A percentile compares a stretch with the other conserved stretches of the same genome.
phyloP scores from a whole-genome alignment of 2,797 vertebrate species.

The Spea hammondii region DNA sequence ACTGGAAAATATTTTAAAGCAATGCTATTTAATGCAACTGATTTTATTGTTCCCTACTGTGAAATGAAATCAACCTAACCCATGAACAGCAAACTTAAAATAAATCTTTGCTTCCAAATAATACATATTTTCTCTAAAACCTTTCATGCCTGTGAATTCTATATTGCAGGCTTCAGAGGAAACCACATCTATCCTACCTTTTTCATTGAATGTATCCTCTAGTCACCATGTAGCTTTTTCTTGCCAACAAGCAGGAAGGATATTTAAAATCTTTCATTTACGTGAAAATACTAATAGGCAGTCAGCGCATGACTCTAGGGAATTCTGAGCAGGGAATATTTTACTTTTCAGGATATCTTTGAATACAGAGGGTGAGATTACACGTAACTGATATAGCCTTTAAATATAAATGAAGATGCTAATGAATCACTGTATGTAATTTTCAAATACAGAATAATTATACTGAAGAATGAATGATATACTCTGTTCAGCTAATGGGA shows the following conservation, averaged over 20 bases:
- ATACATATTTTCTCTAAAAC: slow-evolving; percentile 23
- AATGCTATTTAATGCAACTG: slow-evolving; percentile 33
- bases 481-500: too few relatives aligned
- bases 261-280: slow-evolving; percentile 16
- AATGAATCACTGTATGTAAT: not conserved
- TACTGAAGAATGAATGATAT: not conserved
- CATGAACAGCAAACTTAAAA: slow-evolving; percentile 21
- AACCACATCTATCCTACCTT: not conserved
- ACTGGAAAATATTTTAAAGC: slow-evolving; percentile 53
- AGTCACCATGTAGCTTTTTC: not conserved
- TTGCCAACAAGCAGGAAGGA: slow-evolving; percentile 1
- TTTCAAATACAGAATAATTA: not conserved
- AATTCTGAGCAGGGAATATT: slow-evolving; percentile 6
- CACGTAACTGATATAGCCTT: not conserved
- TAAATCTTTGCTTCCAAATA: slow-evolving; percentile 23
- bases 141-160: slow-evolving; percentile 7
- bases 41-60: slow-evolving; percentile 36
- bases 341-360: slow-evolving; percentile 26
- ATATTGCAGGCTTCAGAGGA: not conserved
- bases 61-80: slow-evolving; percentile 38
- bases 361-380: slow-evolving; percentile 13
- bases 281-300: not conserved
- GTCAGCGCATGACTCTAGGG: slow-evolving; percentile 1
- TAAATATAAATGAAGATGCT: not conserved
- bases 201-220: not conserved